phyloP scores from a whole-genome alignment of 1,140 invertebrate species.

The Scaptomyza graminum region DNA sequence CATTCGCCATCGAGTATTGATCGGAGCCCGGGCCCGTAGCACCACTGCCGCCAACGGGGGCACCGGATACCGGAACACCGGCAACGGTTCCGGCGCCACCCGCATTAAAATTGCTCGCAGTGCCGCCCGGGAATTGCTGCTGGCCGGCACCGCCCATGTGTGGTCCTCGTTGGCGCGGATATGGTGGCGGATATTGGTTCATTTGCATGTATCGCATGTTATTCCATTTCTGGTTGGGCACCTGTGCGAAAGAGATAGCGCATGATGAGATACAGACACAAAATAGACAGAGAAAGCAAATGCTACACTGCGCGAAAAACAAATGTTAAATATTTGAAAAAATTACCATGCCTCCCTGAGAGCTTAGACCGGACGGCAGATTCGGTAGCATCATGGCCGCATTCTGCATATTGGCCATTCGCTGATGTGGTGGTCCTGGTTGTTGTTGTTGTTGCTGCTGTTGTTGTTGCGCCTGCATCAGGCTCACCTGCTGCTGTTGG shows the following conservation, averaged over 20 bases:
- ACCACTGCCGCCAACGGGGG: conserved; percentile 78
- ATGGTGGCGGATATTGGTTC: conserved; percentile 79
- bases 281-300: neutral
- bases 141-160: conserved; percentile 77
- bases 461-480: conserved; percentile 47
- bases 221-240: conserved; percentile 74
- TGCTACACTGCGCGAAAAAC: too few relatives aligned
- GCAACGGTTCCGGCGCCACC: conserved; percentile 53
- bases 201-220: conserved; percentile 81
- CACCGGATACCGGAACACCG: conserved; percentile 56
- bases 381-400: conserved; percentile 76
- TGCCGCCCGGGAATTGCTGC: conserved; percentile 62
- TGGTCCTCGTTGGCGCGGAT: conserved; percentile 83
- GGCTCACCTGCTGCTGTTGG: conserved; percentile 69
- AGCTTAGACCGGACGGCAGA: conserved; percentile 78
- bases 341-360: conserved; percentile 84
- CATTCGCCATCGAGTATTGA: conserved; percentile 71
- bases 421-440: conserved; percentile 64
- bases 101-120: conserved; percentile 67
- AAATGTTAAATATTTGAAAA: too few relatives aligned
- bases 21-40: conserved; percentile 72
- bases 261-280: neutral
- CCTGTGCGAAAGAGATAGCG: conserved; percentile 41
- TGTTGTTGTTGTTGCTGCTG: conserved; percentile 53
- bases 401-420: conserved; percentile 80